A percentile compares a stretch with the other conserved stretches of the same genome.
Evolutionary conservation across 2,113 vertebrate genomes (phyloP).

Genomic region (Turdus rufiventris): DNA sequence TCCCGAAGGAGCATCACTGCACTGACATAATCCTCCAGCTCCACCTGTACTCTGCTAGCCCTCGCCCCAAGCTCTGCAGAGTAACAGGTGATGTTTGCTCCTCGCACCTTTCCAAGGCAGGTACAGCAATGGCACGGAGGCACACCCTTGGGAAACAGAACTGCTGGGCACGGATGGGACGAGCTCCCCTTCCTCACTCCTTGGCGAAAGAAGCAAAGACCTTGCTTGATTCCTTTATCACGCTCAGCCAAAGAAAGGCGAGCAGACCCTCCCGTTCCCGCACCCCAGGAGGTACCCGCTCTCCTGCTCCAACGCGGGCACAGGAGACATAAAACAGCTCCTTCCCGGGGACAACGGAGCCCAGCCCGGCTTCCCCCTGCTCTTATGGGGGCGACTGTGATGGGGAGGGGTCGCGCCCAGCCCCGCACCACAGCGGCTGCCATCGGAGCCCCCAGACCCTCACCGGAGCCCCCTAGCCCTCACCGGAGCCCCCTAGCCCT

Average conservation of each 20-base stretch:
- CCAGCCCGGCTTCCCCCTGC: not conserved
- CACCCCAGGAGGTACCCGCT: not conserved
- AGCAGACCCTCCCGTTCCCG: not conserved
- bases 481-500: too few relatives aligned
- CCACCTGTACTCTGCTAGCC: not conserved
- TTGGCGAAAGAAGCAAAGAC: not conserved
- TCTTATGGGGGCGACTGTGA: fast-evolving
- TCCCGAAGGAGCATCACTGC: not conserved
- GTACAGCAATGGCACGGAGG: not conserved
- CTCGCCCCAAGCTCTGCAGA: not conserved
- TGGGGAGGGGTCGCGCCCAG: not conserved
- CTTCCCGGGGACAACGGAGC: not conserved
- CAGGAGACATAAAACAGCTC: not conserved
- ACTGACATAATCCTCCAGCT: not conserved
- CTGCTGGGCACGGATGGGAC: not conserved
- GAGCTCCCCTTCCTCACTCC: not conserved
- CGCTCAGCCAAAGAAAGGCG: not conserved
- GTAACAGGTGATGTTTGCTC: not conserved
- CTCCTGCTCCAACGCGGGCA: not conserved
- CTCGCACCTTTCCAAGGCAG: not conserved
- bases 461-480: too few relatives aligned
- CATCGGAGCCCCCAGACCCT: not conserved
- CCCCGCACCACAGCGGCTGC: not conserved
- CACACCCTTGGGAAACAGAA: not conserved
- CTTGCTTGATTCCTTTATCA: not conserved